Conservation (phyloP, 2,113 vertebrate genomes). For the Phalacrocorax pelagicus region DNA sequence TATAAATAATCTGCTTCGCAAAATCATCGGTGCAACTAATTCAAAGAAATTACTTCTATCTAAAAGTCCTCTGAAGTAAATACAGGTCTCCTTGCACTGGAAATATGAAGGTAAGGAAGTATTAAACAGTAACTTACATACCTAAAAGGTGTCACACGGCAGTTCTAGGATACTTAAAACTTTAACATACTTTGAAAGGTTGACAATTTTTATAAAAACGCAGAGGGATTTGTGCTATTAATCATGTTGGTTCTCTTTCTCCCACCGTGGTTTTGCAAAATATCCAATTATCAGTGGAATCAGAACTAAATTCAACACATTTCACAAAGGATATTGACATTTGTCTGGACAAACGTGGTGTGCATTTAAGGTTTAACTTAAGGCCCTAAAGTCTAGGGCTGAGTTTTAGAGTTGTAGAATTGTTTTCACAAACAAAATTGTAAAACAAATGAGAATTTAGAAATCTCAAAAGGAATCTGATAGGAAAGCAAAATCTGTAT, state of each 20-base stretch:
- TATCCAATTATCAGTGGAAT: not conserved
- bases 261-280: not conserved
- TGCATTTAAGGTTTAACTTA: not conserved
- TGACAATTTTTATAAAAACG: not conserved
- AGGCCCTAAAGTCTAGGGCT: not conserved
- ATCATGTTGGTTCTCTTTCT: not conserved
- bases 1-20: constrained; percentile 76
- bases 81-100: not conserved
- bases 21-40: constrained; percentile 52
- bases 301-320: constrained; percentile 39
- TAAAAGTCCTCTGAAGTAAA: constrained; percentile 41
- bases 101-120: not conserved
- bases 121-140: not conserved
- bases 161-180: not conserved
- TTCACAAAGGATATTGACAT: not conserved
- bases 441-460: not conserved
- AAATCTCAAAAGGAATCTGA: not conserved
- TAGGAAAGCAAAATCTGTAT: not conserved
- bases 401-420: not conserved
- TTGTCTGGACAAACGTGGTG: not conserved
- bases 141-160: not conserved
- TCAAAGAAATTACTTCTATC: constrained; percentile 31
- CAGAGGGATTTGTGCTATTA: not conserved
- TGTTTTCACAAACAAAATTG: not conserved
- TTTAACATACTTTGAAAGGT: not conserved